Base-by-base conservation (phyloP, 1,140 invertebrate species). In the Micrasema minimum region DNA sequence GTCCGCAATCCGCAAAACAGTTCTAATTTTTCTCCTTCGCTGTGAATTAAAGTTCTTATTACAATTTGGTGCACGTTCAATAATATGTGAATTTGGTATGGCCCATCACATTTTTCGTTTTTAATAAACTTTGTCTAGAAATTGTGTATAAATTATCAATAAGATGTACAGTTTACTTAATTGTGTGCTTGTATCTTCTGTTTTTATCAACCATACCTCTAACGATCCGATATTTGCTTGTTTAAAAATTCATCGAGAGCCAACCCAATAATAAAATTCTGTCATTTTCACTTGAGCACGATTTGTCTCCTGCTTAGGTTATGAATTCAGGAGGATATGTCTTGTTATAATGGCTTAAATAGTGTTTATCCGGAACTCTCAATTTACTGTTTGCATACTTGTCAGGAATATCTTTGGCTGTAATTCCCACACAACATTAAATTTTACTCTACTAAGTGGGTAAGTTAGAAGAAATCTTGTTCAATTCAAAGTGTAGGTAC, bases 1-100 rank as follows among this genome's bases (percentile, higher is more conserved):
- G 66, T 69, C 66, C 66, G 66, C 66, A 69, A 69, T 46, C 66
- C 43, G 66, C 53, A 69, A 43, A 69, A 69, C 66, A 69, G 66
- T 48, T 31, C 66, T 45, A 69, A 59, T 61, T 69, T 69, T 55
- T 69, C 66, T 69, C 55, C 59, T 26, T 35, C 12, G 65, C 20
- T 37, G n/a, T 26, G 22, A 26, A 14, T 31, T 31, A 23, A 31
- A 23, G 12, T 55, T 16, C n/a, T 35, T 31, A 35, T 55, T 35
- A 14, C 26, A 31, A 31, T 31, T 31, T 31, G 26, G 26, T 31
- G 26, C 26, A 31, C 7, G 26, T 31, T 31, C 26, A 31, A 31
- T 31, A 31, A 31, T 31, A 31, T 31, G 7, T 18, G 37, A 9
- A 41, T 20, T 41, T 20, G 55, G 55, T 59, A 59, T 35, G 55